Base-by-base conservation (phyloP, 2,888 invertebrate genomes). In the Apotomis capreana region DNA sequence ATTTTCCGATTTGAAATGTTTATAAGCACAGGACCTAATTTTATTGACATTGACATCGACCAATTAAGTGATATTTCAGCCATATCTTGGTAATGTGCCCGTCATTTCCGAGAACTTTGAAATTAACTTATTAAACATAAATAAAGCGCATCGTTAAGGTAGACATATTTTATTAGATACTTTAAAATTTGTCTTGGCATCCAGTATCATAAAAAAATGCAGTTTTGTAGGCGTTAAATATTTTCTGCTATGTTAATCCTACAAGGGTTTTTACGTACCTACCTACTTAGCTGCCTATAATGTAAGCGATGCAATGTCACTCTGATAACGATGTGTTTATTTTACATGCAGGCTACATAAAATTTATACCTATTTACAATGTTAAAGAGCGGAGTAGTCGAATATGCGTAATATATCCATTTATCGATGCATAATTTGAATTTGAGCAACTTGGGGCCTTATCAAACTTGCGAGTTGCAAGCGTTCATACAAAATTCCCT, bases 261-360 rank as follows among this genome's bases (percentile, higher is more conserved):
- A 36, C 9, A 10, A 9, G 4, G 6, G 5, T 4, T 5, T 36
- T 36, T 58, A 58, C 57, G 5, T 9, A 55, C 26, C 4, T 40
- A 55, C 26, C 4, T 40, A 0, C 6, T 4, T 5, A 40, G 6
- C 5, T 40, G 40, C 40, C 40, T 40, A 40, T 40, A 40, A 10
- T 37, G 57, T 58, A 37, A 3, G 12, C 10, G 3, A 1, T 3
- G 10, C 36, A 5, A 36, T 0, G 9, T 5, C 36, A 36, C 2
- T 36, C 57, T 57, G 57, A 37, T 57, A 57, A 57, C 36, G 57
- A 36, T 10, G 12, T 37, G 15, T 58, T 58, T 37, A n/a, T 58
- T 58, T 58, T 55, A 55, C 4, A 58, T 37, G n/a, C n/a, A 12
- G 6, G 9, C 37, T 12, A 57, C 36, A 36, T 57, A 36, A 9